Evolutionary conservation across 2,113 vertebrate genomes (phyloP), one percentile per base, ranked within the genome.

Genomic region (Syngnathus scovelli): DNA sequence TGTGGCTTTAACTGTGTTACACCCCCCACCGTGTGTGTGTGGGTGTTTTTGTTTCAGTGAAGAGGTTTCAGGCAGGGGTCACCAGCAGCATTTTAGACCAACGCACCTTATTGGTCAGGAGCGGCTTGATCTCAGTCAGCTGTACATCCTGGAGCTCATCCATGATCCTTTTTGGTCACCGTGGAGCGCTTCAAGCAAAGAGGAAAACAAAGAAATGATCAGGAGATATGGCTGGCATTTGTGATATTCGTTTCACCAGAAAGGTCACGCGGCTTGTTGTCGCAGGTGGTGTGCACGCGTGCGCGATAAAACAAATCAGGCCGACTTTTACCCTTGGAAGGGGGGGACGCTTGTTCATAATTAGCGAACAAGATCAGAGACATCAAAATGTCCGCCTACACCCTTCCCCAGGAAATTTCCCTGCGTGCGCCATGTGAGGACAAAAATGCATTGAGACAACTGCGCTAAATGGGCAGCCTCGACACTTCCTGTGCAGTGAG

Each of bases 91-190:
- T 43, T 33, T 2, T 27, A 2, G 27, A 38, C 12, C 9, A 27
- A 27, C 71, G 92, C 90, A 98, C 95, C 95, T 96, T 97, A 74
- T 93, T 94, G 66, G 94, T 97, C 85, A 98, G 92, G 72, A 98
- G 93, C 0, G 95, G 95, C 81, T 96, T 98, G 90, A 98, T 97
- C 87, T 98, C 95, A 70, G 95, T 98, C 85, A 98, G 75, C 84
- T 98, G 95, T 80, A 98, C 95, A 71, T 98, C 95, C 90, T 98
- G 95, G 67, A 98, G 89, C 83, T 98, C 95, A 59, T 97, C 95
- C 95, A 98, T 98, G 78, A 87, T 86, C 79, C 76, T 77, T 67
- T 81, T 55, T 69, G 43, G 59, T 87, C 67, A 75, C 70, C 75
- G 61, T 72, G 62, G 75, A 82, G 48, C 48, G 56, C 69, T 78